Evolutionary conservation across 2,113 vertebrate species (phyloP).

Genomic region (human (Homo sapiens)): DNA sequence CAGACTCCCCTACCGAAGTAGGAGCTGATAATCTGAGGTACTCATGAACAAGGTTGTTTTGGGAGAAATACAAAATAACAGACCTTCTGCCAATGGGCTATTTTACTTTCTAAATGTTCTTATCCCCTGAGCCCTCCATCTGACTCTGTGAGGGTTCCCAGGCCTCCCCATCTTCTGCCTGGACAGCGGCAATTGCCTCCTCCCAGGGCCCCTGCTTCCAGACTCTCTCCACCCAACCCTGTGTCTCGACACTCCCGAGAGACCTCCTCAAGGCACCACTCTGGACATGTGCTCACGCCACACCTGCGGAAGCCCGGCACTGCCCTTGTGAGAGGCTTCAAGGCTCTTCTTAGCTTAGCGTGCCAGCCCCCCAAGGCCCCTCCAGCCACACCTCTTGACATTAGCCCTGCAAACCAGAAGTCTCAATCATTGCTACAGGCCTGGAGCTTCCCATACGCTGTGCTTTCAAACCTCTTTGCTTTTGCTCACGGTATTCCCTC

Average conservation of each 20-base stretch:
- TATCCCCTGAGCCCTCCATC: not conserved
- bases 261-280: not conserved
- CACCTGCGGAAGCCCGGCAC: not conserved
- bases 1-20: not conserved
- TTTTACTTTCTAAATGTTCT: not conserved
- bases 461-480: not conserved
- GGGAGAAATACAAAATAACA: not conserved
- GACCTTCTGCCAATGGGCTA: not conserved
- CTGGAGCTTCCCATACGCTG: not conserved
- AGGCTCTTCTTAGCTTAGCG: not conserved
- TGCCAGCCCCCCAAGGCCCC: not conserved
- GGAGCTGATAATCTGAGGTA: not conserved
- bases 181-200: not conserved
- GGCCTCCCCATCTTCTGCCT: not conserved
- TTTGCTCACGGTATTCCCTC: not conserved
- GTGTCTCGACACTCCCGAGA: fast-evolving
- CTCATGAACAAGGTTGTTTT: not conserved
- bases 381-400: not conserved
- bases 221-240: not conserved
- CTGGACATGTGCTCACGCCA: not conserved
- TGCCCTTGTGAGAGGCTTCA: not conserved
- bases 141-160: no score
- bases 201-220: not conserved
- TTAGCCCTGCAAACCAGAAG: not conserved
- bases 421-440: not conserved